phyloP scores from a whole-genome alignment of 2,113 vertebrate genomes.

The Melanocharis versteri region DNA sequence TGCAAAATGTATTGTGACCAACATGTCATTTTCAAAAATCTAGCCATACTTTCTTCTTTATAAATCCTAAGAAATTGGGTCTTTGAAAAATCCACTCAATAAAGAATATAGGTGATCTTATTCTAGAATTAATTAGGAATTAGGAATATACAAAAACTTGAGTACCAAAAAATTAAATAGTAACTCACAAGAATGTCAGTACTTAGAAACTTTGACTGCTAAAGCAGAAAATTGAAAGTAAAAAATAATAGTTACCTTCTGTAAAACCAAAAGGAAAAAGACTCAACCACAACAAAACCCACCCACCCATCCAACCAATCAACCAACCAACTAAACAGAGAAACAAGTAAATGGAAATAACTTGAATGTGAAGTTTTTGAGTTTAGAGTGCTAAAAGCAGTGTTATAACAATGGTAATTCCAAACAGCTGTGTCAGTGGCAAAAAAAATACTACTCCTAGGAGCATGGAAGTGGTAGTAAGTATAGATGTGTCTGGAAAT shows the following conservation, averaged over 20 bases:
- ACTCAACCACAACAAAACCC: accelerated
- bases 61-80: not conserved
- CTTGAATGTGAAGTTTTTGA: not conserved
- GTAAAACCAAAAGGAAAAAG: not conserved
- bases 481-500: not conserved
- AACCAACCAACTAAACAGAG: not conserved
- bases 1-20: not conserved
- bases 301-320: not conserved
- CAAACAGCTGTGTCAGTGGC: not conserved
- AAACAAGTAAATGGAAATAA: not conserved
- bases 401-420: not conserved
- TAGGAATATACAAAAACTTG: not conserved
- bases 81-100: not conserved
- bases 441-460: not conserved
- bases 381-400: not conserved
- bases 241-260: not conserved
- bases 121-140: not conserved
- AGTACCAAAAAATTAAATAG: not conserved
- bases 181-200: not conserved
- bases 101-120: not conserved
- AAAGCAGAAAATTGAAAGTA: not conserved
- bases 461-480: not conserved
- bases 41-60: not conserved
- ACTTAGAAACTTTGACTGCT: not conserved
- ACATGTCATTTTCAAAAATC: not conserved